A percentile compares a stretch with the other conserved stretches of the same genome.
Conservation (phyloP, 2,797 vertebrate species). For the Lutjanus campechanus region DNA sequence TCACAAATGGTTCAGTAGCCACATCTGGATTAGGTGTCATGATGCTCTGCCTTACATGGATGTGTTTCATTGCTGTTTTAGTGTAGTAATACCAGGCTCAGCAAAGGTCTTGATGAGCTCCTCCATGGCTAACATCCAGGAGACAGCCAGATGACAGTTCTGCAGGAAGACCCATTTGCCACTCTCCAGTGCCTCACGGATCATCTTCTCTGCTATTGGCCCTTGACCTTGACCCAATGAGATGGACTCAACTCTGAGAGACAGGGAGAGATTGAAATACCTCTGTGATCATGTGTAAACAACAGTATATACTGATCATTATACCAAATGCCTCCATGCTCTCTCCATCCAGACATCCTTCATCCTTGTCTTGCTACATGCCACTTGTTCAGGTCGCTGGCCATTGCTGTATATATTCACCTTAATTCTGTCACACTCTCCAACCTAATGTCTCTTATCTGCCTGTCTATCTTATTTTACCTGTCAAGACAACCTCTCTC, state of each 20-base stretch:
- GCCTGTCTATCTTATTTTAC: constrained; percentile 57
- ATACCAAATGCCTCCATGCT: not conserved
- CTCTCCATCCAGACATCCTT: not conserved
- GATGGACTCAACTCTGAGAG: constrained; percentile 87
- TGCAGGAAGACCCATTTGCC: constrained; percentile 91
- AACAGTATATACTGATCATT: not conserved
- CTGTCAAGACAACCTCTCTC: constrained; percentile 86
- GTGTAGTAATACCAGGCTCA: constrained; percentile 77
- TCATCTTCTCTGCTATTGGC: constrained; percentile 90
- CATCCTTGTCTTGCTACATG: not conserved
- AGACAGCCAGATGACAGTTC: constrained; percentile 90
- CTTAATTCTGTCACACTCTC: not conserved
- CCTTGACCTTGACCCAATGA: constrained; percentile 91
- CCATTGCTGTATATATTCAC: not conserved
- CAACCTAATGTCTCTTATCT: too few species aligned
- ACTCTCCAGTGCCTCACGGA: constrained; percentile 83
- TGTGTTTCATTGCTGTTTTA: not conserved
- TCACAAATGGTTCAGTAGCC: not conserved
- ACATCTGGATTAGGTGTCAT: not conserved
- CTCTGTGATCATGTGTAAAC: not conserved
- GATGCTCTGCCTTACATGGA: not conserved
- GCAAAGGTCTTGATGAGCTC: constrained; percentile 91
- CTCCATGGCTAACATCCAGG: constrained; percentile 92
- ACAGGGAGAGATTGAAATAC: constrained; percentile 3
- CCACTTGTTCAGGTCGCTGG: not conserved